Evolutionary conservation across 1,140 invertebrate species (phyloP).

Genomic region (Pseudobourletiella spinata): DNA sequence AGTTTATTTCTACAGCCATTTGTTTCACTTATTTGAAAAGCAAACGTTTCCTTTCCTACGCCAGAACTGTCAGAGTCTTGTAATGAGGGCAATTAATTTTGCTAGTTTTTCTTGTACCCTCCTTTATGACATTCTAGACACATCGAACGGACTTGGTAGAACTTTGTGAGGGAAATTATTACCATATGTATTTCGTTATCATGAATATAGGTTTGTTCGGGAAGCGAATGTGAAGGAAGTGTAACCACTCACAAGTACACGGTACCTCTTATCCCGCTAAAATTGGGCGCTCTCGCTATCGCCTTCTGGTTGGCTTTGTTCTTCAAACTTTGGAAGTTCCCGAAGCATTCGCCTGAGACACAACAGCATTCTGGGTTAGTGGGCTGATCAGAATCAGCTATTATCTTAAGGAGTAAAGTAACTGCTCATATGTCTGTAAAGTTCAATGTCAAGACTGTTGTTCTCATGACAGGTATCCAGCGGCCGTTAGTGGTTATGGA

Average conservation of each 20-base stretch:
- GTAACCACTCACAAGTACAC: neutral
- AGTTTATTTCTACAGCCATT: too few relatives aligned
- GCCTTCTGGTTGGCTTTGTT: neutral
- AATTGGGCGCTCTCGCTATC: neutral
- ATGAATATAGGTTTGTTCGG: neutral
- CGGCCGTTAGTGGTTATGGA: neutral
- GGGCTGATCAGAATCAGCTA: neutral
- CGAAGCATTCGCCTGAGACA: neutral
- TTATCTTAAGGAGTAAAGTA: neutral
- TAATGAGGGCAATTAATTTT: too few relatives aligned
- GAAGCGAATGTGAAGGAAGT: neutral
- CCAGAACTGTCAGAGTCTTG: too few relatives aligned
- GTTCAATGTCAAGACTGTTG: too few relatives aligned
- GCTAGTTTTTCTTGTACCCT: too few relatives aligned
- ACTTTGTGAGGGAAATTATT: too few relatives aligned
- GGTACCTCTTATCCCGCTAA: neutral
- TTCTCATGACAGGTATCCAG: neutral
- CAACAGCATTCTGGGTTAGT: neutral
- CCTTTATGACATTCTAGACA: too few relatives aligned
- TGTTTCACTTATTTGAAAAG: too few relatives aligned
- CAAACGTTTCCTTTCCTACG: too few relatives aligned
- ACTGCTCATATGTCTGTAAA: neutral
- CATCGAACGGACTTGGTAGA: too few relatives aligned
- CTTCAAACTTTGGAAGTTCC: neutral
- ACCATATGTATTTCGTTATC: too few relatives aligned